These are phyloP conservation scores for Mylabris phalerata DNA, from an alignment of 1,140 invertebrate species.

Conservation along the genomic window DNA sequence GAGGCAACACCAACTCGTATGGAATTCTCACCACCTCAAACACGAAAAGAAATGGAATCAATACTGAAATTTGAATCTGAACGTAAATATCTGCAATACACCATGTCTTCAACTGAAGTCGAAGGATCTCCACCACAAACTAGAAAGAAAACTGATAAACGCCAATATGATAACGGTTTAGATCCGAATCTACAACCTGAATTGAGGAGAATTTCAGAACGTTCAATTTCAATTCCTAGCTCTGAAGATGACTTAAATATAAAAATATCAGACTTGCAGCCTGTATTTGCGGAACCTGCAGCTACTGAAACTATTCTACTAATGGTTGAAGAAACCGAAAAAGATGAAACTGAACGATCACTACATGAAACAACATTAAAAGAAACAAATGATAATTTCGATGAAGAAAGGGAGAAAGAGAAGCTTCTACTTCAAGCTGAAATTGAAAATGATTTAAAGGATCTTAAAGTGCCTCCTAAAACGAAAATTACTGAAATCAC, in stretches of 20 bases:
- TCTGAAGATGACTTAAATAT: slow-evolving; percentile 56
- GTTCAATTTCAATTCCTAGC: slow-evolving; percentile 62
- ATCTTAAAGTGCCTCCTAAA: slow-evolving; percentile 38
- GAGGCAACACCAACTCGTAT: slow-evolving; percentile 59
- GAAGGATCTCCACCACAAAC: slow-evolving; percentile 63
- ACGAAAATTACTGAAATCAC: slow-evolving; percentile 40
- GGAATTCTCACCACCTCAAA: slow-evolving; percentile 63
- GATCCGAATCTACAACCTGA: slow-evolving; percentile 54
- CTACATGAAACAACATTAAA: slow-evolving; percentile 40
- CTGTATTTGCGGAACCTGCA: slow-evolving; percentile 36
- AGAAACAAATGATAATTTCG: slow-evolving; percentile 46
- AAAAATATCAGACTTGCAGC: slow-evolving; percentile 34
- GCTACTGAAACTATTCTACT: slow-evolving; percentile 19
- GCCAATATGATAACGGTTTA: slow-evolving; percentile 49
- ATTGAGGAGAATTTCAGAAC: slow-evolving; percentile 57
- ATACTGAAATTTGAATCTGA: slow-evolving; percentile 61
- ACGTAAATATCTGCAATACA: slow-evolving; percentile 59
- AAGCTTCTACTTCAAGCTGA: slow-evolving; percentile 35
- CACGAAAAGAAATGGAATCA: slow-evolving; percentile 61
- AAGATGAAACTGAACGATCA: slow-evolving; percentile 34
- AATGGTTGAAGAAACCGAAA: slow-evolving; percentile 34
- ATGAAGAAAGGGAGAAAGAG: slow-evolving; percentile 35
- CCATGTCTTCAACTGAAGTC: slow-evolving; percentile 66
- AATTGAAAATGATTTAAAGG: slow-evolving; percentile 38
- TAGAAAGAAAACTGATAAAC: slow-evolving; percentile 51